Conservation (phyloP, 2,113 vertebrate species). For the Urocolius indicus region DNA sequence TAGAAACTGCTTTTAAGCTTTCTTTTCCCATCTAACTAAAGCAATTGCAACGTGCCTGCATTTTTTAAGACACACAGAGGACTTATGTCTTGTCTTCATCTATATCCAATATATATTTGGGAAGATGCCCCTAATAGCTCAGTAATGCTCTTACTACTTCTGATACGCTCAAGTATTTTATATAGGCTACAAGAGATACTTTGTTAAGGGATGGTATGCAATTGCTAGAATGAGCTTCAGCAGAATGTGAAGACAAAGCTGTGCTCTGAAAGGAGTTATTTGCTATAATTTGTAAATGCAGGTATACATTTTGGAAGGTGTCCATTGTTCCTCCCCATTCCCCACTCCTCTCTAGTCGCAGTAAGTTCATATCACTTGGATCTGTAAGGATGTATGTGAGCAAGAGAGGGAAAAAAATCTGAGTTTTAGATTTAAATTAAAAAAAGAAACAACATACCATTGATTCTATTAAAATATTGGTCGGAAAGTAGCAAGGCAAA, state of each 20-base stretch:
- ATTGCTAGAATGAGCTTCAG: rapidly evolving
- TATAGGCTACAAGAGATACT: not conserved
- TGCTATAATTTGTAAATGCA: not conserved
- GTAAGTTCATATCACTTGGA: not conserved
- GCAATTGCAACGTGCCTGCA: not conserved
- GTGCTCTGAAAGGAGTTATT: not conserved
- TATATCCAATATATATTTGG: not conserved
- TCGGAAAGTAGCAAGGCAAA: not conserved
- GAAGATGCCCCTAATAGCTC: not conserved
- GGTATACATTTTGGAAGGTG: not conserved
- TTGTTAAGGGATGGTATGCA: not conserved
- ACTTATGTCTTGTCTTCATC: not conserved
- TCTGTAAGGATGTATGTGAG: not conserved
- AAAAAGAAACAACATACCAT: not conserved
- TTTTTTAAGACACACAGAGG: not conserved
- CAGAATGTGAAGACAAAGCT: not conserved
- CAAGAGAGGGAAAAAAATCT: not conserved
- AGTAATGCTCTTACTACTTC: not conserved
- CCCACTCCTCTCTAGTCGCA: not conserved
- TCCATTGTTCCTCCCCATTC: not conserved
- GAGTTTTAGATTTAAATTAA: not conserved
- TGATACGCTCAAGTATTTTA: not conserved
- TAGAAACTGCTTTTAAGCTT: not conserved
- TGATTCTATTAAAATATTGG: not conserved
- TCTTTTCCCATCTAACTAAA: not conserved